Base-by-base conservation (phyloP, 2,113 vertebrate genomes). In the Felis chaus region DNA sequence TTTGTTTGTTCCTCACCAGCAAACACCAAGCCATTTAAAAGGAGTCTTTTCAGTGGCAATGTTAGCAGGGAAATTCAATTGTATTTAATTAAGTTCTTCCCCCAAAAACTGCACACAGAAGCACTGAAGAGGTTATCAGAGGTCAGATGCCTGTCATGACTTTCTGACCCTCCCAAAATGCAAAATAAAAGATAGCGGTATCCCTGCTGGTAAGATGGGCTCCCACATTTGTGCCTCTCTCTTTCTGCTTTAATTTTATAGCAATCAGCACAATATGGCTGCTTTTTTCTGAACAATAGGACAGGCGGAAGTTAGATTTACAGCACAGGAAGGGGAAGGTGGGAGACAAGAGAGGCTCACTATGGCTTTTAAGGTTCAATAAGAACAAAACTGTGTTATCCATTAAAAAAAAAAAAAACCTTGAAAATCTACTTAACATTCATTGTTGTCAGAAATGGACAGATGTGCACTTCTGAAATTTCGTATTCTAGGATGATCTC, bases 181-280 rank as follows among this genome's bases (percentile, higher is more conserved):
- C 98, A 98, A 98, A 97, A 98, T 98, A 98, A 99, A 99, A 99
- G 99, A 98, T 98, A 98, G 98, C 63, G 97, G 99, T 98, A 98
- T 98, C 98, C 99, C 99, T 98, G 98, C 99, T 99, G 99, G 98
- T 98, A 98, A 98, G 98, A 99, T 98, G 98, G 99, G 97, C 98
- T 99, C 98, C 98, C 27, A 27, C 98, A 19, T 99, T 99, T 98
- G 98, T 99, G 97, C 97, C 98, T 98, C 95, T 98, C 97, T 98
- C 98, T 99, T 99, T 99, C 99, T 99, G 98, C 99, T 99, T 99
- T 99, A 99, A 99, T 99, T 99, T 99, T 99, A 99, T 98, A 99
- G 99, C 99, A 99, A 99, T 99, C 98, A 98, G 98, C 99, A 99
- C 99, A 99, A 99, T 99, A 99, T 99, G 99, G 99, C 97, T 98